Evolutionary conservation across 2,113 vertebrate species (phyloP).

Genomic region (Camelus dromedarius): DNA sequence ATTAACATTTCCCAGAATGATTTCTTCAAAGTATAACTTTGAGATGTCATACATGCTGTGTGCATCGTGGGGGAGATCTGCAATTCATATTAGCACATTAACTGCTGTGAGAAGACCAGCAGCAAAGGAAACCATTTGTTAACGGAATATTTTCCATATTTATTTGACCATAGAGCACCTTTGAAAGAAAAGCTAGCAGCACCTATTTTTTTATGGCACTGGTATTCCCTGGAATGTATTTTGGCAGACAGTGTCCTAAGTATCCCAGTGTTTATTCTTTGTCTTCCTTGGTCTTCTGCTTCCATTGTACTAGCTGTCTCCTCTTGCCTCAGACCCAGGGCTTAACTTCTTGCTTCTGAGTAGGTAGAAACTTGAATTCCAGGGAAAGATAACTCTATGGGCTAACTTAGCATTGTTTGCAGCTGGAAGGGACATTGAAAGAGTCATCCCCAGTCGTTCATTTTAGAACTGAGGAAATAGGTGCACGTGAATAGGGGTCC

Average conservation of each 20-base stretch:
- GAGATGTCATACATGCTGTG: background rate
- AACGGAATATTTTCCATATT: background rate
- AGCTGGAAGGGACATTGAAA: background rate
- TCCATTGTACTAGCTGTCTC: background rate
- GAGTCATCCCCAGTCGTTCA: background rate
- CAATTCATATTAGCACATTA: background rate
- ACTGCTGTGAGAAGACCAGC: background rate
- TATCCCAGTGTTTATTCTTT: background rate
- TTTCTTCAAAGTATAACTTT: background rate
- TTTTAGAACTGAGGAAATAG: background rate
- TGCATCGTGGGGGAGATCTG: background rate
- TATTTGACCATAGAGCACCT: background rate
- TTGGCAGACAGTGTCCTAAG: background rate
- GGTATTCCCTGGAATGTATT: background rate
- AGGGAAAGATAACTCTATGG: background rate
- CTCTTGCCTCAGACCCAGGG: background rate
- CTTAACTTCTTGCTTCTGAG: background rate
- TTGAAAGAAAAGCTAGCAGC: background rate
- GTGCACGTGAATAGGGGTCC: background rate
- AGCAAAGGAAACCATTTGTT: background rate
- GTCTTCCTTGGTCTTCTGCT: background rate
- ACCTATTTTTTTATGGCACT: background rate
- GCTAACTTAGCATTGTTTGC: background rate
- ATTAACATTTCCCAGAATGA: background rate
- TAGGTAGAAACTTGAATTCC: background rate